Percentiles rank a stretch among this genome's conserved stretches.
phyloP scores from a whole-genome alignment of 2,888 invertebrate species.

The Rotaria macrura region DNA sequence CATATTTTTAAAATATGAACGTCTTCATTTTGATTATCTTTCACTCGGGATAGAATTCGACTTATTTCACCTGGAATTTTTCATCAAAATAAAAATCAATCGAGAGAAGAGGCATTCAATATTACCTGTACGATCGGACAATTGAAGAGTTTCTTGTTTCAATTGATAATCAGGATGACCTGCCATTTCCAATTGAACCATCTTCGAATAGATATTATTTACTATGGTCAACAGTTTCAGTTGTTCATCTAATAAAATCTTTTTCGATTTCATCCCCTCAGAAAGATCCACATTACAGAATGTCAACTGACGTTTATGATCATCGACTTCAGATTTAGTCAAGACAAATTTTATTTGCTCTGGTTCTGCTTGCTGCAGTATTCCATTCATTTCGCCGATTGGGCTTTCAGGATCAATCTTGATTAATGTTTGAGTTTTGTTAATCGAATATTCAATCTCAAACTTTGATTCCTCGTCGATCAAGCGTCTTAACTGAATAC shows the following conservation, averaged over 20 bases:
- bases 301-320: slow-evolving; percentile 21
- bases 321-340: neutral
- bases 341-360: neutral
- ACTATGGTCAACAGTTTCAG: neutral
- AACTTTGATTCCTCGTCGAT: neutral
- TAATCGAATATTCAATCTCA: neutral
- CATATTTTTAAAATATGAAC: neutral
- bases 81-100: no score
- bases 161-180: neutral
- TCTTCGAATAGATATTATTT: neutral
- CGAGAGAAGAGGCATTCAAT: no score
- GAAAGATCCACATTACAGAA: neutral
- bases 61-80: neutral
- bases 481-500: neutral
- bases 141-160: no score
- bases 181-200: neutral
- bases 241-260: slow-evolving; percentile 17
- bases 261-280: neutral
- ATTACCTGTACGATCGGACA: no score
- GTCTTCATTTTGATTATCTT: neutral
- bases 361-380: neutral
- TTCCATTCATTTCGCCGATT: neutral
- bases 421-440: neutral
- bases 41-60: neutral
- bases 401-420: no score